These are phyloP conservation scores for Chaetops frenatus DNA, from an alignment of 2,113 vertebrate genomes.

Conservation along the genomic window DNA sequence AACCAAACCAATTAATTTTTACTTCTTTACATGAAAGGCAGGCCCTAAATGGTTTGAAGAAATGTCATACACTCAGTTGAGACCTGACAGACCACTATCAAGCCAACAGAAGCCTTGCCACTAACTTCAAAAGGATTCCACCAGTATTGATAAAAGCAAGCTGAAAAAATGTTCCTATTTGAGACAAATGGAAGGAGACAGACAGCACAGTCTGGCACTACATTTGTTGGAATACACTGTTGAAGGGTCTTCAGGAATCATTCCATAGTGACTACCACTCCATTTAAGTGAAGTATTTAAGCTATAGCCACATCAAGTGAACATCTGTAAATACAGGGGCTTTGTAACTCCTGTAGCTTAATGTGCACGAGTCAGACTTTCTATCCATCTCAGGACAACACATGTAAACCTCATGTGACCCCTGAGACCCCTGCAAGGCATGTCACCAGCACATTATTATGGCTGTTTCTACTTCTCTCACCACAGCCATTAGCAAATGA, in stretches of 20 bases:
- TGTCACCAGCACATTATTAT: neutral
- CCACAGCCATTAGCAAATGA: neutral
- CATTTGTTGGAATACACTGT: neutral
- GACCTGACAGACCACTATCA: neutral
- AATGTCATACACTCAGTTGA: neutral
- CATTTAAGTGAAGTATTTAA: neutral
- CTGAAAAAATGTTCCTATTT: neutral
- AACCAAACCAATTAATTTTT: neutral
- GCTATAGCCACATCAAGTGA: neutral
- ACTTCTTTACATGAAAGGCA: neutral
- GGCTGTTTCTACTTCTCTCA: neutral
- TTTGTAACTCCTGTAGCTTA: neutral
- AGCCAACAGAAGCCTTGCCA: neutral
- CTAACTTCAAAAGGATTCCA: neutral
- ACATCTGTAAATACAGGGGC: neutral
- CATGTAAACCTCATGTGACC: neutral
- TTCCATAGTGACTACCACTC: neutral
- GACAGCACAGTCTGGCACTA: neutral
- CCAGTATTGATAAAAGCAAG: neutral
- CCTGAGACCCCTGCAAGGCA: neutral
- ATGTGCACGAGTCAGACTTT: accelerated
- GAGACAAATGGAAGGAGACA: neutral
- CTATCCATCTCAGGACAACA: neutral
- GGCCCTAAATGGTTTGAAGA: neutral
- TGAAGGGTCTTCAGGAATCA: neutral